Conservation (phyloP, 1,140 invertebrate species). For the Ceratitis capitata region DNA sequence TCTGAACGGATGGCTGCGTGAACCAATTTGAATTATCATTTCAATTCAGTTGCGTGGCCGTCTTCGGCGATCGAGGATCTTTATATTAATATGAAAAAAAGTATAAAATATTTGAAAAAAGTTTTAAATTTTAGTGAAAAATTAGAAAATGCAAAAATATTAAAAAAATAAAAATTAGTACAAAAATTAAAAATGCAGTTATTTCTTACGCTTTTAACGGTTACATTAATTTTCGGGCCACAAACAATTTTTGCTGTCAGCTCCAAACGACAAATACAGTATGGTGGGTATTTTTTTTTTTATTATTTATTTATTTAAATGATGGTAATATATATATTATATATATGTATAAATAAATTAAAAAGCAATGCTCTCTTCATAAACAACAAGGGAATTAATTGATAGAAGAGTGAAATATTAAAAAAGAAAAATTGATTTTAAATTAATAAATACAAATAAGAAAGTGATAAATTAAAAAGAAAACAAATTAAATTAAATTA, state of each 20-base stretch:
- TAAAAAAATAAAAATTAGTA: background rate
- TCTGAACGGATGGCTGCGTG: background rate
- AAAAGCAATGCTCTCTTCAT: too few species aligned
- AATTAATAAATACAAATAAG: too few species aligned
- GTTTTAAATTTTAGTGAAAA: background rate
- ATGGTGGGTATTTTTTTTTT: constrained; percentile 20
- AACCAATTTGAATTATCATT: background rate
- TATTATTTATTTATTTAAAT: too few species aligned
- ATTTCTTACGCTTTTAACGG: background rate
- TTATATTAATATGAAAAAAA: background rate
- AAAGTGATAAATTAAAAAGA: too few species aligned
- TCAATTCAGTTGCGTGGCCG: constrained; percentile 8
- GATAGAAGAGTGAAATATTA: too few species aligned
- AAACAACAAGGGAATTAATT: too few species aligned
- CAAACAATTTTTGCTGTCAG: background rate
- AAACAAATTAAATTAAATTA: too few species aligned
- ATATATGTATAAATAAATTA: too few species aligned
- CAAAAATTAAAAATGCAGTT: background rate
- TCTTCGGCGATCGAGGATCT: background rate
- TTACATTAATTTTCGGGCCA: background rate
- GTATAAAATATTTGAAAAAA: background rate
- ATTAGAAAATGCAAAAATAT: background rate
- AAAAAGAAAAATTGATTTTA: too few species aligned
- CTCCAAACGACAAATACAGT: background rate
- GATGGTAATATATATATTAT: too few species aligned